Base-by-base conservation (phyloP, 2,888 invertebrate genomes). In the Tinea pellionella region DNA sequence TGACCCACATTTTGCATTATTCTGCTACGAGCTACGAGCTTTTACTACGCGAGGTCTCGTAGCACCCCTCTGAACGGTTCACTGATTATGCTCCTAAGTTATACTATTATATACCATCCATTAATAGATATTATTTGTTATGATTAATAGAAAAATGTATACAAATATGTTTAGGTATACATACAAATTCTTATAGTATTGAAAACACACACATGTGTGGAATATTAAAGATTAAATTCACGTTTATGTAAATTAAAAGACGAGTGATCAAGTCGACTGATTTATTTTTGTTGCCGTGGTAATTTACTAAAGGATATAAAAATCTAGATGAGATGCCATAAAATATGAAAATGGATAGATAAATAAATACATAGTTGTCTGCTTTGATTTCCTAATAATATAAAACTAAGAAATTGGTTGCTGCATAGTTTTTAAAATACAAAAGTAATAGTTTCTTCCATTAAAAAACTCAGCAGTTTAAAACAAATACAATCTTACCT, bases 401-500 rank as follows among this genome's bases (percentile, higher is more conserved):
- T 24, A 24, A 24, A 24, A 24, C 37, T 37, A 37, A 37, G 37
- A 4, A 30, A 30, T 24, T 24, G 6, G 24, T 24, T 24, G 24
- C 24, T 3, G 24, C 6, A 24, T 24, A 24, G 24, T 6, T 24
- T 3, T 24, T 24, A 3, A 37, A 37, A 37, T 9, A 9, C n/a
- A 37, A 37, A 12, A 37, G n/a, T 12, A 37, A 9, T 37, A 37
- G 9, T 37, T 37, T 37, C 11, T 37, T 37, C 9, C 37, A 37
- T 37, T 37, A 37, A 37, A 37, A 37, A 37, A 37, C 37, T 37
- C 6, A 37, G 37, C 3, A 37, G 2, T 37, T 37, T 37, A 12
- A 16, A 24, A n/a, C 47, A 53, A 53, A 53, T 12, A 53, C 53
- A 57, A 32, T 57, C 32, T 32, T 57, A 32, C 15, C 57, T 57